Evolutionary conservation across 2,797 vertebrate genomes (phyloP), one percentile per base, ranked within the genome.

Genomic region (Cynopterus sphinx): DNA sequence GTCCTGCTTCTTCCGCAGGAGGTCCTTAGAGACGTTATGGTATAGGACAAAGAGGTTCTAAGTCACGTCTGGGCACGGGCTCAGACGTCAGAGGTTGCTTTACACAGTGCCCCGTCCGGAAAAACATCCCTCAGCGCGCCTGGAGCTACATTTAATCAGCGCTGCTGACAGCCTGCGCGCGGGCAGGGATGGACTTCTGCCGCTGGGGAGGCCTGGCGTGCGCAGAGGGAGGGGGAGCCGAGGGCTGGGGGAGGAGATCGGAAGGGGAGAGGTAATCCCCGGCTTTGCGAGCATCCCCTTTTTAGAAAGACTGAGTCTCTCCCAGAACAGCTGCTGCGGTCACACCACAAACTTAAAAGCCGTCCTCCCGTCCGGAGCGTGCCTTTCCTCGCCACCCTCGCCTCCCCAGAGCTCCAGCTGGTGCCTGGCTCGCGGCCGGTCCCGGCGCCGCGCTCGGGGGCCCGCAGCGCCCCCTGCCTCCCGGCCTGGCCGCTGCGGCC

Each of bases 281-380:
- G 70, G 96, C 85, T 77, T 91, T 93, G 28, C 36, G 85, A 97
- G 57, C 94, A 97, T 94, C 94, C 97, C 95, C 84, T 86, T 95
- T 96, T 95, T 97, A 97, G 97, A 97, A 97, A 95, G 91, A 95
- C 90, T 16, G 90, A 85, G 87, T 96, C 96, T 97, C 87, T 97
- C 97, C 95, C 93, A 41, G 95, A 95, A 97, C 97, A 97, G 97
- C 97, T 97, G 97, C 97, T 97, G 96, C 90, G 97, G 97, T 96
- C 96, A 90, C 97, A 97, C 97, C 97, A 96, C 97, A 97, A 96
- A 96, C 87, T 97, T 97, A 98, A 97, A 98, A 97, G 97, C 96
- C 78, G 74, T 79, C 97, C 95, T 96, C 82, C 73, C 11, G 92
- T 90, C 36, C 59, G 13, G 87, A 97, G 96, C 92, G 94, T 93